Percentiles rank a stretch among this genome's conserved stretches.
Conservation (phyloP, 1,140 invertebrate genomes). For the Limonius californicus region DNA sequence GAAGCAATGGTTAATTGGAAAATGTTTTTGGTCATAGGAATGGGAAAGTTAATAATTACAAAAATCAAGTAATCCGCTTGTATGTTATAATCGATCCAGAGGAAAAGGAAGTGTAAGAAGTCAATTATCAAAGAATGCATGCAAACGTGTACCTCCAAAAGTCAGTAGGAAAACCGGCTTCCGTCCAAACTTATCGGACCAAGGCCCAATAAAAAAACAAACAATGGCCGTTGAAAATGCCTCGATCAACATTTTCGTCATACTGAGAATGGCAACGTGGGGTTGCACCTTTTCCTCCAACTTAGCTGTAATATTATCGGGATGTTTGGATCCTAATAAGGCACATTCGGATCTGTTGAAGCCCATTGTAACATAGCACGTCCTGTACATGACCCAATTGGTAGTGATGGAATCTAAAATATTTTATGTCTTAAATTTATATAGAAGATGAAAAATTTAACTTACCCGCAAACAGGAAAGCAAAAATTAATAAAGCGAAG, state of each 20-base stretch:
- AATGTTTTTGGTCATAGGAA: too few relatives aligned
- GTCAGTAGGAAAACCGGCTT: conserved; percentile 60
- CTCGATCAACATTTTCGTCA: conserved; percentile 56
- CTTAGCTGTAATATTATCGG: conserved; percentile 48
- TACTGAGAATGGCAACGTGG: conserved; percentile 55
- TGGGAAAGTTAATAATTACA: too few relatives aligned
- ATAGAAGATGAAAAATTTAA: too few relatives aligned
- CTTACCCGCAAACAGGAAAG: too few relatives aligned
- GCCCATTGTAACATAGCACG: conserved; percentile 49
- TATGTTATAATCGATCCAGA: too few relatives aligned
- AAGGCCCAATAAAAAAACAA: conserved; percentile 65
- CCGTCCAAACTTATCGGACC: conserved; percentile 70
- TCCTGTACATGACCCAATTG: conserved; percentile 54
- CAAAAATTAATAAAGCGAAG: too few relatives aligned
- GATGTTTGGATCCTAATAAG: conserved; percentile 50
- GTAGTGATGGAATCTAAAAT: conserved; percentile 26
- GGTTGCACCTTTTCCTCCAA: conserved; percentile 61
- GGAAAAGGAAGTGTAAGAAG: too few relatives aligned
- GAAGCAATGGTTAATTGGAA: too few relatives aligned
- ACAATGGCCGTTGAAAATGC: conserved; percentile 59
- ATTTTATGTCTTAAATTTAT: too few relatives aligned
- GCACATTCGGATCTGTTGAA: conserved; percentile 52
- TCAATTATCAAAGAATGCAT: too few relatives aligned
- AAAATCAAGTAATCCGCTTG: too few relatives aligned
- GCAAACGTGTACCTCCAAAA: conserved; percentile 55